Evolutionary conservation across 2,888 invertebrate genomes (phyloP), one percentile per base, ranked within the genome.

Genomic region (Hipparchia semele): DNA sequence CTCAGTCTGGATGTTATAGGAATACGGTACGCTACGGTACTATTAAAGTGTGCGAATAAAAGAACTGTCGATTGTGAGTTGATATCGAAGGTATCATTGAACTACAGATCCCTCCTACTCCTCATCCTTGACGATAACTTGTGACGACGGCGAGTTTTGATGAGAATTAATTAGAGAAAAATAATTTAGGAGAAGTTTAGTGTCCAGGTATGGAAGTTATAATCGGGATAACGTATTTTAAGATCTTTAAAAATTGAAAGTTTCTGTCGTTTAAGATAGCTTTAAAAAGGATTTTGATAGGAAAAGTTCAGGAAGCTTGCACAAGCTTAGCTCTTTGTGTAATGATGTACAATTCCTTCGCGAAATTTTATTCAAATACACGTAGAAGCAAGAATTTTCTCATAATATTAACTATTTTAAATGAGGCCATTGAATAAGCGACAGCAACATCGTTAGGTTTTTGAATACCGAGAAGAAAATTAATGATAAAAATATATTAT

Each of bases 271-370:
- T 64, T 64, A 64, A 64, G 64, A 51, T 23, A 33, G 64, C 13
- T 64, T 51, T 23, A 64, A 64, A 62, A 64, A 51, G 64, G 49
- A 51, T 64, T 64, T 33, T 9, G 23, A 23, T 23, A 23, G 23
- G 23, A 23, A 23, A 23, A 23, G 23, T 23, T 23, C 23, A 23
- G 23, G 23, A 23, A 10, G 64, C 49, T 23, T 0, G 64, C 64
- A 10, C 23, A 9, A 62, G 62, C 62, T 62, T 62, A 62, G 62
- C 49, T 51, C 64, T 64, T 64, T 64, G 64, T 64, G 64, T 62
- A 23, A 64, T 64, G 51, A 12, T 64, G 51, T 64, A 64, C 64
- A 23, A 64, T 51, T 64, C 51, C 51, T 51, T 23, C 6, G 23
- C 13, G 8, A 49, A 4, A 12, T n/a, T 64, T 51, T 64, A 51